Conservation (phyloP, 2,113 vertebrate species). For the Upupa epops region DNA sequence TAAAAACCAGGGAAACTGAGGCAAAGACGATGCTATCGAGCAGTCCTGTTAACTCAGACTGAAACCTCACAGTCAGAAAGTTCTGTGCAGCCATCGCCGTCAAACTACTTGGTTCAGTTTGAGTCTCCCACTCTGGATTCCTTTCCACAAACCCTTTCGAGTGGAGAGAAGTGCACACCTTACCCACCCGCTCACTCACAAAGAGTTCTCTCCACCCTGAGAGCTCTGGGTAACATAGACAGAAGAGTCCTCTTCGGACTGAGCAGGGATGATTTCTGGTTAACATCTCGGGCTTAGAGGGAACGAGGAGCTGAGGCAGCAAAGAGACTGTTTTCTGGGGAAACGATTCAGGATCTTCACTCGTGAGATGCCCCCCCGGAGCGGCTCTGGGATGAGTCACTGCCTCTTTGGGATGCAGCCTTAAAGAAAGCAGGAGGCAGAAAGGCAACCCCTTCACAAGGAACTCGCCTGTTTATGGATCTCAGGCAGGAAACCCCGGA, state of each 20-base stretch:
- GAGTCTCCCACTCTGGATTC: background rate
- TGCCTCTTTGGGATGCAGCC: background rate
- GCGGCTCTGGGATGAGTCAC: background rate
- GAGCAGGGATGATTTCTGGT: background rate
- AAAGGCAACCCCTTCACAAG: background rate
- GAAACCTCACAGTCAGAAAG: background rate
- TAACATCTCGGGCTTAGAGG: background rate
- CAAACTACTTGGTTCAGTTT: background rate
- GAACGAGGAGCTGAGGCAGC: background rate
- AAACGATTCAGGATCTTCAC: background rate
- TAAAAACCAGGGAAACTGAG: background rate
- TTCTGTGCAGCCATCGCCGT: background rate
- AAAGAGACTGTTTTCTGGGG: background rate
- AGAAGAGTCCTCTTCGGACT: background rate
- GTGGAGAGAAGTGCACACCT: background rate
- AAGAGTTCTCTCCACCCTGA: no score
- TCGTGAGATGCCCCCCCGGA: background rate
- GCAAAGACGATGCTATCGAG: background rate
- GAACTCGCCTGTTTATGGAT: background rate
- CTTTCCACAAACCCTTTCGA: background rate
- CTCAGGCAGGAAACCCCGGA: background rate
- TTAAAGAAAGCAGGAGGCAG: constrained; percentile 56
- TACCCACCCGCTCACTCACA: background rate
- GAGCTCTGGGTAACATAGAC: no score
- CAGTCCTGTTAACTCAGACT: background rate